Conservation (phyloP, 1,140 invertebrate genomes). For the Drosophila guanche region DNA sequence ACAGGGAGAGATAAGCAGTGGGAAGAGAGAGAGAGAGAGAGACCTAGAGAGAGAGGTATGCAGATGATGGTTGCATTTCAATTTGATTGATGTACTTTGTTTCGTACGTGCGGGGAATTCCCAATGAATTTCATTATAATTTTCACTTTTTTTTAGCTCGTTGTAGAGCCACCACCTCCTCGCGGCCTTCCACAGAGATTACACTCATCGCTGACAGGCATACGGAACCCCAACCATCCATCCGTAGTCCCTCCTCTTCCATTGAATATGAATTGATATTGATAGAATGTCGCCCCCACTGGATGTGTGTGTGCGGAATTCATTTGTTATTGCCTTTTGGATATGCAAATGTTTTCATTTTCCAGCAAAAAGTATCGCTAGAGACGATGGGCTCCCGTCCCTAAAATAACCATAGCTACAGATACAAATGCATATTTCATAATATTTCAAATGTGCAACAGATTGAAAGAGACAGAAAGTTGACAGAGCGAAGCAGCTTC, state of each 20-base stretch:
- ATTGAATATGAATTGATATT: conserved; percentile 49
- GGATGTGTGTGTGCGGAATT: conserved; percentile 41
- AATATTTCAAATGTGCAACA: conserved; percentile 44
- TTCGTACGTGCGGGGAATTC: conserved; percentile 61
- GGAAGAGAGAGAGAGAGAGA: no score
- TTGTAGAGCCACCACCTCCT: neutral
- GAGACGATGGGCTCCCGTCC: neutral
- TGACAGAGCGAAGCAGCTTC: conserved; percentile 2
- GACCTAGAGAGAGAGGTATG: neutral
- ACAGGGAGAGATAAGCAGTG: neutral
- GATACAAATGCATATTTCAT: conserved; percentile 17
- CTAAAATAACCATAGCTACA: neutral
- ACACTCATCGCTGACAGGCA: conserved; percentile 48
- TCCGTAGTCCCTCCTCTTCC: neutral
- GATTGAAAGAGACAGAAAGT: conserved; percentile 17
- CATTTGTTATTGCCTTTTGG: conserved; percentile 39
- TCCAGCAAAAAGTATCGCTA: conserved; percentile 23
- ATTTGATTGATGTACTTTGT: conserved; percentile 73
- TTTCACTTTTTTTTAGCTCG: conserved; percentile 34
- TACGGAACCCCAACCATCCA: conserved; percentile 45
- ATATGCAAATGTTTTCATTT: conserved; percentile 64
- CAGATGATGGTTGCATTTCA: conserved; percentile 57
- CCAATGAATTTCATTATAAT: conserved; percentile 71
- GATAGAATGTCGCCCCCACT: conserved; percentile 53
- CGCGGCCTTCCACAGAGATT: conserved; percentile 4